phyloP scores from a whole-genome alignment of 2,113 vertebrate species.

The Connochaetes taurinus region DNA sequence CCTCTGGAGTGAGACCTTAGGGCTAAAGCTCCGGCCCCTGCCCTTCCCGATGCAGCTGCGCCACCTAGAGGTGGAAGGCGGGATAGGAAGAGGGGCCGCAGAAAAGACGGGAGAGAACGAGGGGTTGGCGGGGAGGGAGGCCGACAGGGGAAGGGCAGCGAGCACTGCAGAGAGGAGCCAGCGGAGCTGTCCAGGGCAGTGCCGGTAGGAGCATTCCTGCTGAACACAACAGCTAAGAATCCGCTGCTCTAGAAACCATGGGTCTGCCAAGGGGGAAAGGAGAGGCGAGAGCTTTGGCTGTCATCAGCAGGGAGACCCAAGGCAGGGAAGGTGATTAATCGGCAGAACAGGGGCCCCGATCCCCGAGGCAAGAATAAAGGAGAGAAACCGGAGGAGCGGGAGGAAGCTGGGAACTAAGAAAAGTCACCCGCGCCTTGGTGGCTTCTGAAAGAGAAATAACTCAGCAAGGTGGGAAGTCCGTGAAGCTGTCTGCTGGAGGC shows the following conservation, averaged over 20 bases:
- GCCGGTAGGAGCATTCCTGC: not conserved
- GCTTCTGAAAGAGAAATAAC: too few species aligned
- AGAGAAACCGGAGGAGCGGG: not conserved
- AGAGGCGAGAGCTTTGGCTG: not conserved
- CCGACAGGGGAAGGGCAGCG: rapidly evolving
- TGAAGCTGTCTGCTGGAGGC: not conserved
- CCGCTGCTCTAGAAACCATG: not conserved
- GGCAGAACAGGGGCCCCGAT: not conserved
- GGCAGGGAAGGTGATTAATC: not conserved
- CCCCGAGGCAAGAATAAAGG: not conserved
- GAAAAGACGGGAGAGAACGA: rapidly evolving
- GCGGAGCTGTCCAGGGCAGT: not conserved
- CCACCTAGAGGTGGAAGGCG: conserved; percentile 30
- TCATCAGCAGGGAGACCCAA: not conserved
- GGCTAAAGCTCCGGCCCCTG: not conserved
- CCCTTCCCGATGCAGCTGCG: not conserved
- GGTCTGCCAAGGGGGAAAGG: not conserved
- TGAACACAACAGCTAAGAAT: not conserved
- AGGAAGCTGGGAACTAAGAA: too few species aligned
- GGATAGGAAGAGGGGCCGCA: not conserved
- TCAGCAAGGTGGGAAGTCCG: not conserved
- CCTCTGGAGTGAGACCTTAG: rapidly evolving
- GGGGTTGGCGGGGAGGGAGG: not conserved
- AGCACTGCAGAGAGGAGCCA: rapidly evolving
- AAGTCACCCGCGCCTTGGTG: rapidly evolving